Percentiles rank a stretch among this genome's conserved stretches.
Evolutionary conservation across 2,797 vertebrate genomes (phyloP).

Genomic region (Okamejei kenojei): DNA sequence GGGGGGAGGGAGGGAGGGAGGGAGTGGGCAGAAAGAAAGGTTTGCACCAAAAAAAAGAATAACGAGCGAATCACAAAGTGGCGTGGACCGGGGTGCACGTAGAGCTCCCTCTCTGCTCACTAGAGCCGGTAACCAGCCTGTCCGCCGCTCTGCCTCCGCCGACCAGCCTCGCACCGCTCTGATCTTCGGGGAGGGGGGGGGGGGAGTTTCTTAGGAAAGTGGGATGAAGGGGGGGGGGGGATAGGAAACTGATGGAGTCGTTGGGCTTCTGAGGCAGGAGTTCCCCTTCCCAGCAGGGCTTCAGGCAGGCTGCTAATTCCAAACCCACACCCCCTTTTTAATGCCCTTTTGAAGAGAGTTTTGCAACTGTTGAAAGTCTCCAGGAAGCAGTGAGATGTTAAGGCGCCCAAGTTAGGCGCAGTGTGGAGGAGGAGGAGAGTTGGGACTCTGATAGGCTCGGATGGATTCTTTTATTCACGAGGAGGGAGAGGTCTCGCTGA

Average conservation of each 20-base stretch:
- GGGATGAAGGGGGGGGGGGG: neutral
- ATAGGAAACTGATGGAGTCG: neutral
- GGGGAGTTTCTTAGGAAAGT: constrained; percentile 12
- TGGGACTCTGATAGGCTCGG: constrained; percentile 70
- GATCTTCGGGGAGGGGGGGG: neutral
- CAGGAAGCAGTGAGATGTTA: constrained; percentile 66
- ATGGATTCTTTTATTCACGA: constrained; percentile 76
- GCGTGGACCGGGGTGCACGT: neutral
- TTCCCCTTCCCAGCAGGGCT: constrained; percentile 36
- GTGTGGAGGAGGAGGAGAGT: constrained; percentile 64
- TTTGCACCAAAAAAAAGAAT: constrained; percentile 40
- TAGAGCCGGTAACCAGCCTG: neutral
- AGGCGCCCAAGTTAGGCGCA: constrained; percentile 72
- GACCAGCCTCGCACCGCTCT: neutral
- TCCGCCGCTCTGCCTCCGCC: neutral
- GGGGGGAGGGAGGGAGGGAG: constrained; percentile 45
- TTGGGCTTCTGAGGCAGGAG: constrained; percentile 38
- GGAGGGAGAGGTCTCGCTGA: constrained; percentile 65
- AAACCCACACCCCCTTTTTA: constrained; percentile 48
- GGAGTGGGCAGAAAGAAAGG: constrained; percentile 45
- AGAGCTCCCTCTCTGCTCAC: neutral
- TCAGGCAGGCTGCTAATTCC: constrained; percentile 47
- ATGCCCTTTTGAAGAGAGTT: constrained; percentile 55
- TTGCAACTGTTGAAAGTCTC: neutral
- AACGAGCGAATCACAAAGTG: neutral